These are phyloP conservation scores for Yponomeuta malinellus DNA, from an alignment of 2,888 invertebrate species.

Conservation along the genomic window DNA sequence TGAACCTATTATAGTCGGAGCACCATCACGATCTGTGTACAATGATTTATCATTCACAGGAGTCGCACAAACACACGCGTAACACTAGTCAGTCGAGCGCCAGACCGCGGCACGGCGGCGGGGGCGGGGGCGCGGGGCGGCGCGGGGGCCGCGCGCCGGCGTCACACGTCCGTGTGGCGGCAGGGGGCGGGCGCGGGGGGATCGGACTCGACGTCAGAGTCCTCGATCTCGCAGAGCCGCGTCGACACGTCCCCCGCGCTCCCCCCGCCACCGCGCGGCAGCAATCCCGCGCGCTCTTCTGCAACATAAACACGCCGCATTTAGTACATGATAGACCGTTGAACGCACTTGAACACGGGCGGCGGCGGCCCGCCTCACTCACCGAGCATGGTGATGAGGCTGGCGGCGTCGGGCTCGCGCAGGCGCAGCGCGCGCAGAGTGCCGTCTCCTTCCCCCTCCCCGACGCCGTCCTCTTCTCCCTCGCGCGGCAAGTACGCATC, in stretches of 20 bases:
- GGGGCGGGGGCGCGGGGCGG: constrained; percentile 22
- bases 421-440: constrained; percentile 37
- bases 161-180: constrained; percentile 28
- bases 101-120: constrained; percentile 21
- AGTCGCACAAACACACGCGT: constrained; percentile 5
- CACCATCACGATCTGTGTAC: constrained; percentile 45
- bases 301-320: constrained; percentile 21
- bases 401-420: constrained; percentile 78
- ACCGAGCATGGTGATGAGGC: constrained; percentile 82
- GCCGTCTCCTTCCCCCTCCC: constrained; percentile 42
- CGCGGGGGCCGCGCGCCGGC: constrained; percentile 22
- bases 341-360: not conserved
- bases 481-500: constrained; percentile 78
- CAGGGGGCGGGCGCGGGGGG: constrained; percentile 21
- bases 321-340: not conserved
- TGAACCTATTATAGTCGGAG: constrained; percentile 63
- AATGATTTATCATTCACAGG: not conserved
- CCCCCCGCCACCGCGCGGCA: constrained; percentile 73
- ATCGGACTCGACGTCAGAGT: constrained; percentile 83
- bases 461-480: not conserved
- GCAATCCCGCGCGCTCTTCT: constrained; percentile 85
- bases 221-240: constrained; percentile 94
- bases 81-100: constrained; percentile 19
- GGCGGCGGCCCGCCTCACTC: constrained; percentile 22
- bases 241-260: constrained; percentile 92